A percentile compares a stretch with the other conserved stretches of the same genome.
Conservation (phyloP, 2,113 vertebrate species). For the Neolamprologus cancellatus region DNA sequence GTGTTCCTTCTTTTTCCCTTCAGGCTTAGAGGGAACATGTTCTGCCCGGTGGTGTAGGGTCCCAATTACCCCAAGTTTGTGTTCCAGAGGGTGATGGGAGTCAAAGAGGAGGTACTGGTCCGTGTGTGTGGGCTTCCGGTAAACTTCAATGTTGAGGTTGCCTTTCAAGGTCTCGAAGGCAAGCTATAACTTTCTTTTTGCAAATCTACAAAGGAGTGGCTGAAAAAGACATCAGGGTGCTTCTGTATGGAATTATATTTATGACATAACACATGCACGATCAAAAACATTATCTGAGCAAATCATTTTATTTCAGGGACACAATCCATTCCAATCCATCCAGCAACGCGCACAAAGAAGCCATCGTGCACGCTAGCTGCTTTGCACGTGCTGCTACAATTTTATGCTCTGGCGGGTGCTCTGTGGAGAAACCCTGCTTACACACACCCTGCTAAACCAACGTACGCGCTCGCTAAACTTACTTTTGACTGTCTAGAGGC, state of each 20-base stretch:
- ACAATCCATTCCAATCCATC: not conserved
- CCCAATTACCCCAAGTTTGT: accelerated
- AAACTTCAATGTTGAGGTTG: not conserved
- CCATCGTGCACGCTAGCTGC: not conserved
- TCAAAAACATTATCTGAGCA: not conserved
- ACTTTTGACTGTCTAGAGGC: not conserved
- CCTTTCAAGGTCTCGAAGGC: not conserved
- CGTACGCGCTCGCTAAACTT: not conserved
- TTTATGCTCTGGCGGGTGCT: not conserved
- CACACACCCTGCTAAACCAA: not conserved
- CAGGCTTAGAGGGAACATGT: not conserved
- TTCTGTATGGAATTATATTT: not conserved
- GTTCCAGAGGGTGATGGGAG: not conserved
- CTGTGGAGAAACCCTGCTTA: not conserved
- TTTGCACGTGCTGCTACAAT: not conserved
- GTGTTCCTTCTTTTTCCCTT: not conserved
- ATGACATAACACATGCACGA: not conserved
- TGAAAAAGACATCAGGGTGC: not conserved
- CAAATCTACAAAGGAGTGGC: not conserved
- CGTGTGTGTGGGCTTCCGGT: accelerated
- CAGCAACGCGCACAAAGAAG: not conserved
- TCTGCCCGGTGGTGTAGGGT: not conserved
- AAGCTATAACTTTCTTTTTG: not conserved
- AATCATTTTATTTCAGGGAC: not conserved
- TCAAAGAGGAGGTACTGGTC: not conserved